A percentile compares a stretch with the other conserved stretches of the same genome.
phyloP scores from a whole-genome alignment of 1,140 invertebrate species.

The Drosophila nigromelanica region DNA sequence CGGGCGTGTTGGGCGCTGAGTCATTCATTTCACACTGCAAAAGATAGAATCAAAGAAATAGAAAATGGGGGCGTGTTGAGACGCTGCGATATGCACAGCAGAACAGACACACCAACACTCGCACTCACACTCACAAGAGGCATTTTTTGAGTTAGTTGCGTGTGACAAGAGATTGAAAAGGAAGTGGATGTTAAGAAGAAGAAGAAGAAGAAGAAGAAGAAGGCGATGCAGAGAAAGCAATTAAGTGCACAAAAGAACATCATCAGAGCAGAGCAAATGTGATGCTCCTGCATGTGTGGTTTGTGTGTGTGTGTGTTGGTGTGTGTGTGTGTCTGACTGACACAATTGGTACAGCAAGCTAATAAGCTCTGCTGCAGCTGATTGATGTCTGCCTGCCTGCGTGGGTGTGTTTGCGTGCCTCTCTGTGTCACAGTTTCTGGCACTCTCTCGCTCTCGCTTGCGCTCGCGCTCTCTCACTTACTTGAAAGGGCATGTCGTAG shows the following conservation, averaged over 20 bases:
- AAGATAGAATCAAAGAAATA: neutral
- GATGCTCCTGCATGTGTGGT: slow-evolving; percentile 3
- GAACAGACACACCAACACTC: neutral
- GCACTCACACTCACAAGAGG: slow-evolving; percentile 19
- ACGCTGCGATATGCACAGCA: neutral
- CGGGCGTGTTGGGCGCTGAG: slow-evolving; percentile 70
- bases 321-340: slow-evolving; percentile 39
- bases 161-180: slow-evolving; percentile 26
- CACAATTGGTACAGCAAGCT: slow-evolving; percentile 65
- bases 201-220: neutral
- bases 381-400: slow-evolving; percentile 57
- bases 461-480: slow-evolving; percentile 49
- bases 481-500: slow-evolving; percentile 60
- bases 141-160: slow-evolving; percentile 13
- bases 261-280: slow-evolving; percentile 8
- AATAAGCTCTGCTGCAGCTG: slow-evolving; percentile 72
- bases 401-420: neutral
- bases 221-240: slow-evolving; percentile 38
- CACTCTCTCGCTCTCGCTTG: neutral
- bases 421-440: neutral
- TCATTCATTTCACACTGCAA: slow-evolving; percentile 70
- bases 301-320: slow-evolving; percentile 1
- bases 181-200: slow-evolving; percentile 12
- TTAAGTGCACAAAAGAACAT: slow-evolving; percentile 46
- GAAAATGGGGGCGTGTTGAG: neutral